Evolutionary conservation across 2,888 invertebrate genomes (phyloP), one percentile per base, ranked within the genome.

Genomic region (Diplolepis rosae): DNA sequence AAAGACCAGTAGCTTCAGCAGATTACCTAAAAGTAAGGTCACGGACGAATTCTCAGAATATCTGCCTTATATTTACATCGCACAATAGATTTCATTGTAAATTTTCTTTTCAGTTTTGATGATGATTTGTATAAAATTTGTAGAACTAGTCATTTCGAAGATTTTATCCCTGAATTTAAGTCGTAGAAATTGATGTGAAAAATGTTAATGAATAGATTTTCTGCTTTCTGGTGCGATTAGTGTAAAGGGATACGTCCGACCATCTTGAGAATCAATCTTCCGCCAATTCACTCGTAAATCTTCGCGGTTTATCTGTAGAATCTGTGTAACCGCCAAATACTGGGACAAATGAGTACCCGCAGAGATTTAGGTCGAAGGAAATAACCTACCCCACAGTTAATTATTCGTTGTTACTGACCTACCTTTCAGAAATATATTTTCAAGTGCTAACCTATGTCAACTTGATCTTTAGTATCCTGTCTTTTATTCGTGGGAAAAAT

Each of bases 371-470:
- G 15, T 45, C 18, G 0, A 18, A 45, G 45, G 45, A n/a, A 45
- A 45, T 45, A 45, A n/a, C 45, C 45, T 18, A n/a, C 18, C 45
- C 7, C 15, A 3, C 45, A 45, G 5, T 6, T 45, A 6, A 45
- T 45, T 45, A 45, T 45, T 18, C n/a, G 15, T 45, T 69, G 52
- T 71, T 69, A 71, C 72, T 76, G 74, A 77, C 76, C 76, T 77
- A 73, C 71, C 76, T 70, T 74, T 74, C 72, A 72, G 68, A 69
- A 68, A 66, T 69, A 76, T 76, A 74, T 72, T 45, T 71, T 72
- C 67, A 22, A 39, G 76, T 69, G 70, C 72, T 71, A 74, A 74
- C 73, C 73, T 74, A 71, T 71, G 71, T 74, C 71, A 15, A 15
- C 15, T n/a, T n/a, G n/a, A n/a, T n/a, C n/a, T n/a, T n/a, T n/a